phyloP scores from a whole-genome alignment of 2,888 invertebrate species.

The Mimas tiliae region DNA sequence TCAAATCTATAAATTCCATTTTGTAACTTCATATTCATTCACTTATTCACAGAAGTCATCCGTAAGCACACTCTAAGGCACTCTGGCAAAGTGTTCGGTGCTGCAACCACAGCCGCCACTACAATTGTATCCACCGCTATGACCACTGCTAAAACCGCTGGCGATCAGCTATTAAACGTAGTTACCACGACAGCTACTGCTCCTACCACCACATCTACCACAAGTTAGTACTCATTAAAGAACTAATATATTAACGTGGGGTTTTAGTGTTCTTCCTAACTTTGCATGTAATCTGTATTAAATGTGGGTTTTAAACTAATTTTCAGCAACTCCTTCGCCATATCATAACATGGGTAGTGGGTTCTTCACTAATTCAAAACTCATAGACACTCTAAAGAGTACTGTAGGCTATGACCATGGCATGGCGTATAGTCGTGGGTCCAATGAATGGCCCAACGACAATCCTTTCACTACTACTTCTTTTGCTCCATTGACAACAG shows the following conservation, averaged over 20 bases:
- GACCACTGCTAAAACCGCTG: slow-evolving; percentile 70
- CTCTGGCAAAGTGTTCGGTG: slow-evolving; percentile 88
- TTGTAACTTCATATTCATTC: slow-evolving; percentile 5
- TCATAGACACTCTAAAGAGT: slow-evolving; percentile 79
- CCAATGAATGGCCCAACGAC: slow-evolving; percentile 80
- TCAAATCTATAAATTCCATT: background rate
- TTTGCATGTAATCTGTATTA: slow-evolving; percentile 59
- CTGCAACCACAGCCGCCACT: slow-evolving; percentile 82
- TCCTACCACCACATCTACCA: slow-evolving; percentile 74
- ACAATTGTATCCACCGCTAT: slow-evolving; percentile 77
- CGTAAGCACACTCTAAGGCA: slow-evolving; percentile 90
- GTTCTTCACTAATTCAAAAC: slow-evolving; percentile 76
- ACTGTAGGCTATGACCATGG: slow-evolving; percentile 78
- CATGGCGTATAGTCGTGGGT: slow-evolving; percentile 69
- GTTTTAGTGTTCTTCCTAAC: slow-evolving; percentile 55
- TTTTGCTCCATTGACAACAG: slow-evolving; percentile 72
- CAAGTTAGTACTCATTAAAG: slow-evolving; percentile 71
- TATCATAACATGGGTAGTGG: slow-evolving; percentile 78
- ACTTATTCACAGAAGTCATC: slow-evolving; percentile 75
- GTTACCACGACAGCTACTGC: slow-evolving; percentile 70
- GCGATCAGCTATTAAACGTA: slow-evolving; percentile 69
- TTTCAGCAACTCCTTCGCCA: slow-evolving; percentile 79
- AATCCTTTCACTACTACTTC: slow-evolving; percentile 81
- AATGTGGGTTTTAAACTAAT: slow-evolving; percentile 65
- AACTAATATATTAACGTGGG: slow-evolving; percentile 40